Conservation (phyloP, 2,797 vertebrate genomes). For the Myoxocephalus aenaeus region DNA sequence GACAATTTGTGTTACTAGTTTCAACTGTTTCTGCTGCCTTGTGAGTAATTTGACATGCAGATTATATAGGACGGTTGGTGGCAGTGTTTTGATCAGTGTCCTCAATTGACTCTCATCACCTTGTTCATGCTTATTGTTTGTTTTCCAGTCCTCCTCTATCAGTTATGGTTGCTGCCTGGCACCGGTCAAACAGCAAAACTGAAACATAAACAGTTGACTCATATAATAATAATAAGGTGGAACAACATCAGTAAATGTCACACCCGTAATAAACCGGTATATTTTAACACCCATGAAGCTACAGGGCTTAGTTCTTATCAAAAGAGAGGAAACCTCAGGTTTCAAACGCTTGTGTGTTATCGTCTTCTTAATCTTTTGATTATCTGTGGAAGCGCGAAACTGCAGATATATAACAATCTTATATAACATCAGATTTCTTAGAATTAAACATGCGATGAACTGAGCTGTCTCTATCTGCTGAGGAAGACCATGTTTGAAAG, state of each 20-base stretch:
- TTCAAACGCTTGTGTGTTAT: background rate
- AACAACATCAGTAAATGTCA: background rate
- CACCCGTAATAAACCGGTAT: background rate
- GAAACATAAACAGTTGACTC: background rate
- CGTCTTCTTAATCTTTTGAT: background rate
- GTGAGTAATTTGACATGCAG: background rate
- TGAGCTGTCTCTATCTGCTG: background rate
- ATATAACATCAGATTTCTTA: background rate
- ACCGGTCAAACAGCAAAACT: background rate
- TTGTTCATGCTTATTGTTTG: slow-evolving; percentile 14
- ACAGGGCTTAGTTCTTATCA: background rate
- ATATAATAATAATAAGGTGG: background rate
- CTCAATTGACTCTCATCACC: slow-evolving; percentile 2
- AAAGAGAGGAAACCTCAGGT: background rate
- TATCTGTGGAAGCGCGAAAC: background rate
- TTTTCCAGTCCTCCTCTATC: slow-evolving; percentile 15
- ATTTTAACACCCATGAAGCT: background rate
- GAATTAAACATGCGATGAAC: background rate
- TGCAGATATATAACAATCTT: background rate
- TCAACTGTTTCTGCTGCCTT: background rate
- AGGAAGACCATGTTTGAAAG: too few species aligned
- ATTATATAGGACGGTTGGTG: accelerated
- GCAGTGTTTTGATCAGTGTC: background rate
- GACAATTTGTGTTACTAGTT: background rate
- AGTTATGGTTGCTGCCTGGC: background rate